Evolutionary conservation across 2,113 vertebrate species (phyloP), one percentile per base, ranked within the genome.

Genomic region (Amblyopsis rosae): DNA sequence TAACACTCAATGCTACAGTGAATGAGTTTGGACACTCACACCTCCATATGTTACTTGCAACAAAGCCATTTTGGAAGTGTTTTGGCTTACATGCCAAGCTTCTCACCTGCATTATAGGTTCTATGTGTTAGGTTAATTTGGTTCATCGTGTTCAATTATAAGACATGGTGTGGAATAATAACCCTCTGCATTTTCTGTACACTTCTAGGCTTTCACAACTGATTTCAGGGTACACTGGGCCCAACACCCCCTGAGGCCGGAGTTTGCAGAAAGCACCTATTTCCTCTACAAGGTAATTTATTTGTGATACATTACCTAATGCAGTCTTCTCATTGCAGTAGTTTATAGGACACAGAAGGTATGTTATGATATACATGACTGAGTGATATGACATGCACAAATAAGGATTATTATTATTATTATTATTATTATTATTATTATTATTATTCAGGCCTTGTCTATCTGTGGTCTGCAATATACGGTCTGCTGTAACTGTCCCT

Each of bases 141-240:
- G 4, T 41, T 41, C 35, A 8, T 84, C 26, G 26, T 26, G 26
- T 26, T 26, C 26, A 26, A 26, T 26, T 26, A 26, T 26, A 26
- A 26, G 26, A 26, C 26, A 3, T 26, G 26, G 26, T 26, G 26
- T 26, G 26, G 26, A 26, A 26, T 80, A 71, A 9, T 72, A 63
- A 87, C 73, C 58, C 50, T 13, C 62, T 73, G 19, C 11, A 9
- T 26, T 75, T 80, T 75, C 80, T 71, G 64, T 74, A 61, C 12
- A n/a, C 75, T 79, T 67, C n/a, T 79, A 99, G 98, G 98, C 98
- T n/a, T 99, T 99, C 90, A 99, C 97, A 61, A 98, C 97, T 71
- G 98, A 99, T 88, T 99, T 99, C 80, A 93, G 96, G 82, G 98
- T 99, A 67, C 98, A 99, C 79, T 99, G 98, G 98, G 97, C 97